Evolutionary conservation across 2,797 vertebrate species (phyloP), one percentile per base, ranked within the genome.

Genomic region (Spatula clypeata): DNA sequence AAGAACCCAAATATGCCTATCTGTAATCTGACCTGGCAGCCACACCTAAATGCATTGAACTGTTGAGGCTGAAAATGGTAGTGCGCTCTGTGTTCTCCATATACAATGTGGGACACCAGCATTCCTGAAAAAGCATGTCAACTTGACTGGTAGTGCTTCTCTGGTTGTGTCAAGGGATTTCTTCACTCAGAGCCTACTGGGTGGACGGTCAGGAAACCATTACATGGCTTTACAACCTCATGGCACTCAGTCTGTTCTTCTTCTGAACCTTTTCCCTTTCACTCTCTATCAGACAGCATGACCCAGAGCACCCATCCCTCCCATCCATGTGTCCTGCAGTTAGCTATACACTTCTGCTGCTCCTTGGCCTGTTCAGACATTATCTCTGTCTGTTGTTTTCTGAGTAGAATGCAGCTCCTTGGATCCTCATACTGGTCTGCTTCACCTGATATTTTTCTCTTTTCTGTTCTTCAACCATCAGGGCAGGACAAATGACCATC

Each of bases 401-500:
- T 49, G 27, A 47, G 7, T 32, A 17, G 17, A 38, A 29, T 7
- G 6, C 45, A 80, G 16, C 23, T 51, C 61, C 6, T 1, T 15
- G n/a, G 65, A 58, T 20, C 10, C 27, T 90, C 66, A 57, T 54
- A 47, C 49, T 84, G 60, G n/a, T 29, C 16, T 8, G 11, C 40
- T 57, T 86, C 71, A 84, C 26, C 38, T 84, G 6, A 66, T 10
- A 36, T 38, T 92, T 58, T 90, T 64, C 54, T 91, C 32, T 87
- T 89, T 54, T 81, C 24, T 93, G 11, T 81, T 91, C 53, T 67
- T 90, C 34, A 51, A 79, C 69, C 17, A 18, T n/a, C 90, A 98
- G 98, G 98, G 75, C 34, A 96, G 75, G 40, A 93, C 97, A 60
- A 97, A 84, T 32, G 97, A 98, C 88, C 96, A 98, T 87, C 97